Base-by-base conservation (phyloP, 2,797 vertebrate species). In the Hephaestus fuliginosus region DNA sequence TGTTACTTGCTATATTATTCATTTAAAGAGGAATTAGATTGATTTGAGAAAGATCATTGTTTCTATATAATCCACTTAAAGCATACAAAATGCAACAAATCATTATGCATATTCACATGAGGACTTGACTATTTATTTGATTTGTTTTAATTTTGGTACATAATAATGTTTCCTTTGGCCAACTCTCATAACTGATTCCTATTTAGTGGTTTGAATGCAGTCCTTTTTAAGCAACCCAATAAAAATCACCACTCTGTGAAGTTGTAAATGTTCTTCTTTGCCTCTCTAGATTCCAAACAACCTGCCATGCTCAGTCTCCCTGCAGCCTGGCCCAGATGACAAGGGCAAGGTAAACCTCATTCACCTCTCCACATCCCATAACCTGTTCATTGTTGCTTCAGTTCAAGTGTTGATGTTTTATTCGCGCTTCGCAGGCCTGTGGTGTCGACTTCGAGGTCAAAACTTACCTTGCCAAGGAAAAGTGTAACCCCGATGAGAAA, bases 381-480 rank as follows among this genome's bases (percentile, higher is more conserved):
- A 22, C 7, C 7, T 41, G 41, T 10, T 51, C 7, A 22, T 9
- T 43, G 10, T 69, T 20, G 30, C 30, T 33, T 33, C 30, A 33
- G 3, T 33, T 33, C 2, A n/a, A 17, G 36, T 58, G 18, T 9
- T 39, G 20, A 53, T 36, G 0, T 75, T 25, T 56, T 2, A 14
- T 13, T 71, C 49, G 68, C 66, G 56, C 69, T 84, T 80, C 74
- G 4, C 81, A 98, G 97, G 88, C 97, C 53, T 98, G 97, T 0
- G 97, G 97, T 0, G 95, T 98, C 17, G 97, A 98, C 91, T 98
- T 96, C 15, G 97, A 98, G 83, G 95, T 98, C 68, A 98, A 97
- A 92, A 93, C 95, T 13, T 98, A 96, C 89, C 93, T 97, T 20
- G 95, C 95, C 56, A 91, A 46, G 2, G 86, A 92, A 9, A 96